A percentile compares a stretch with the other conserved stretches of the same genome.
These are phyloP conservation scores for Ruditapes philippinarum DNA, from an alignment of 1,140 invertebrate species.

Conservation along the genomic window DNA sequence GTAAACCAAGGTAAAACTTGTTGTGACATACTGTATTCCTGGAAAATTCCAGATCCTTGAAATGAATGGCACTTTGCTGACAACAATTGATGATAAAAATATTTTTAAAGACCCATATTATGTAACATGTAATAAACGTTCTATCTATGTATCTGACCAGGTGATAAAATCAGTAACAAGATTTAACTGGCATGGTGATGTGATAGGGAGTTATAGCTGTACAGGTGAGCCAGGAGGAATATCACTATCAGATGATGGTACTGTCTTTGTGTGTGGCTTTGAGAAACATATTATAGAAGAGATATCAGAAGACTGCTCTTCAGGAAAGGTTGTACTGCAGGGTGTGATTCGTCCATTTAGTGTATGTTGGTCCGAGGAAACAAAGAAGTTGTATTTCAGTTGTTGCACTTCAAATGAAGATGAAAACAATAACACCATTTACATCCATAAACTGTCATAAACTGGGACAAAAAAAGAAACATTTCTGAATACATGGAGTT, in stretches of 20 bases:
- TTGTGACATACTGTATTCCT: no score
- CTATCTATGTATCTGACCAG: background rate
- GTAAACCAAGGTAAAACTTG: no score
- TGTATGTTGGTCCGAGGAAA: background rate
- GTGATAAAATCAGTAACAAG: background rate
- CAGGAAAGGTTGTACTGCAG: background rate
- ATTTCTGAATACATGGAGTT: no score
- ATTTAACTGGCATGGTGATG: background rate
- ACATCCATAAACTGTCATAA: no score
- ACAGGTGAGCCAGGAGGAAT: background rate
- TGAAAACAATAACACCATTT: no score
- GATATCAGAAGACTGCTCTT: background rate
- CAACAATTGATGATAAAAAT: background rate
- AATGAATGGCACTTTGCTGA: no score
- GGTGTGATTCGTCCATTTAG: background rate
- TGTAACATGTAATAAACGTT: background rate
- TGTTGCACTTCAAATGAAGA: background rate
- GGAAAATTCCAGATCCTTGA: no score
- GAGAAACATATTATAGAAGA: background rate
- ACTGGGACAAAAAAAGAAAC: no score
- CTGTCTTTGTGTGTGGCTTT: background rate
- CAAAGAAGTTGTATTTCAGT: background rate
- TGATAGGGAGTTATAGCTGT: background rate
- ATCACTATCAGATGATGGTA: background rate
- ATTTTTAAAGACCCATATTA: background rate